phyloP scores from a whole-genome alignment of 2,113 vertebrate genomes.

The Plecturocebus donacophilus region DNA sequence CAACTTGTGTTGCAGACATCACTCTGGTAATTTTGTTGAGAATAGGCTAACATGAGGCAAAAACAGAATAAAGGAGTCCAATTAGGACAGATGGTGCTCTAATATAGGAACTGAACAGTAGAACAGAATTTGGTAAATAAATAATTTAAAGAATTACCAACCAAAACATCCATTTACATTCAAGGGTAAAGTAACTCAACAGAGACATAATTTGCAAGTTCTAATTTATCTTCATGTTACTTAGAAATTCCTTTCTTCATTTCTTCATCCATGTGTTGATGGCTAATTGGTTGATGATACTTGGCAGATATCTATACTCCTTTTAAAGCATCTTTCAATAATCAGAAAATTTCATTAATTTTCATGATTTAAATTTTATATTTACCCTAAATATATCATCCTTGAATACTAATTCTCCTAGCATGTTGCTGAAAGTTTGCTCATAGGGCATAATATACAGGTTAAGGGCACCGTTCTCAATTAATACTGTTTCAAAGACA shows the following conservation, averaged over 20 bases:
- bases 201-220: neutral
- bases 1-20: neutral
- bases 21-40: neutral
- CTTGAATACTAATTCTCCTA: neutral
- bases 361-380: neutral
- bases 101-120: neutral
- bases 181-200: neutral
- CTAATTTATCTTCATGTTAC: neutral
- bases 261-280: neutral
- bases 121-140: neutral
- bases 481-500: neutral
- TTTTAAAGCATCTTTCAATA: conserved; percentile 11
- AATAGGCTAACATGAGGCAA: neutral
- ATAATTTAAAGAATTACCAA: neutral
- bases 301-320: neutral
- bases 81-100: neutral
- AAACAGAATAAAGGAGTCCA: neutral
- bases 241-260: neutral
- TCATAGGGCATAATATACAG: neutral
- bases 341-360: neutral
- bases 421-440: neutral
- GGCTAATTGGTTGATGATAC: neutral
- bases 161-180: neutral
- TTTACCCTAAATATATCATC: neutral
- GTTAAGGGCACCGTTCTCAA: neutral